Evolutionary conservation across 2,797 vertebrate species (phyloP).

Genomic region (Podarcis lilfordi): DNA sequence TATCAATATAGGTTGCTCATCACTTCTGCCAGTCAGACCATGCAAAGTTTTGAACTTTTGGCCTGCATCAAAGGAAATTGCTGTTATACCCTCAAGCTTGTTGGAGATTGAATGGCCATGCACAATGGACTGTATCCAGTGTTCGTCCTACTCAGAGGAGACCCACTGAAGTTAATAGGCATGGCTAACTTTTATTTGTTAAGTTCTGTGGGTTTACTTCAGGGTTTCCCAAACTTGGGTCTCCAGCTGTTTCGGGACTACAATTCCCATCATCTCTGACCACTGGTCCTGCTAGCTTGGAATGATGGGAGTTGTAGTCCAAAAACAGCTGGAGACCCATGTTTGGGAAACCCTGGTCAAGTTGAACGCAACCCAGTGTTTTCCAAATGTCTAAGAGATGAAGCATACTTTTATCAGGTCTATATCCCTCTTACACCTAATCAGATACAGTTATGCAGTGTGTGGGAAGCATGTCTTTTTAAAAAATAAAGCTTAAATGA

Average conservation of each 20-base stretch:
- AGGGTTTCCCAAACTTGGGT: too few relatives aligned
- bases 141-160: too few relatives aligned
- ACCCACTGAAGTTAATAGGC: too few relatives aligned
- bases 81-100: neutral
- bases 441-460: too few relatives aligned
- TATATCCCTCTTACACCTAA: neutral
- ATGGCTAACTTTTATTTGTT: too few relatives aligned
- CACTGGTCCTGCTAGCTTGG: too few relatives aligned
- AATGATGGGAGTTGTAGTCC: too few relatives aligned
- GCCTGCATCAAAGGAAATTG: conserved; percentile 2
- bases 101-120: neutral
- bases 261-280: too few relatives aligned
- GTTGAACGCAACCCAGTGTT: neutral
- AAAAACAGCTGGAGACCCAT: too few relatives aligned
- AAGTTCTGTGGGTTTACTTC: too few relatives aligned
- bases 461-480: neutral
- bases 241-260: too few relatives aligned
- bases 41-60: conserved; percentile 16
- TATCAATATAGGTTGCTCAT: neutral
- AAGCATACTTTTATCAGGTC: neutral
- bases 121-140: neutral
- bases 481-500: neutral
- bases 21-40: conserved; percentile 19
- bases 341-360: too few relatives aligned
- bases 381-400: neutral